These are phyloP conservation scores for Tinea trinotella DNA, from an alignment of 2,888 invertebrate species.

Conservation along the genomic window DNA sequence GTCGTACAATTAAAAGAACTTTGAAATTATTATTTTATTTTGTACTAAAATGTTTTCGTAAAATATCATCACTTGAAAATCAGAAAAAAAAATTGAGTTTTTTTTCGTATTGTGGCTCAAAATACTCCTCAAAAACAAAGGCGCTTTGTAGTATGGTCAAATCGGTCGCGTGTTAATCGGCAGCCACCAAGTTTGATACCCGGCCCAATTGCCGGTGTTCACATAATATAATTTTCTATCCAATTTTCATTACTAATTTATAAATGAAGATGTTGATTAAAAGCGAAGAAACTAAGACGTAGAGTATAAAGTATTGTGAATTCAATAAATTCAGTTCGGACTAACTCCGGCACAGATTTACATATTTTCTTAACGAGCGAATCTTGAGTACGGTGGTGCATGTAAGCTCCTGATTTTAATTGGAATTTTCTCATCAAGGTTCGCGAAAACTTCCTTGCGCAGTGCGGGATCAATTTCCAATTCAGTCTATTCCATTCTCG, in stretches of 20 bases:
- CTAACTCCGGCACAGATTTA: constrained; percentile 20
- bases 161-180: too few relatives aligned
- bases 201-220: too few relatives aligned
- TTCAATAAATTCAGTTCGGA: constrained; percentile 14
- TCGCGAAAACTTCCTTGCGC: constrained; percentile 30
- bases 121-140: too few relatives aligned
- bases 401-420: constrained; percentile 47
- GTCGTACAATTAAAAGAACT: not conserved
- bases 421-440: constrained; percentile 47
- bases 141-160: too few relatives aligned
- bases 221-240: too few relatives aligned
- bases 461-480: constrained; percentile 53
- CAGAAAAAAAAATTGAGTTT: too few relatives aligned
- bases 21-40: not conserved
- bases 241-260: too few relatives aligned
- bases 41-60: too few relatives aligned
- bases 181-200: too few relatives aligned
- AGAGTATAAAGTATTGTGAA: constrained; percentile 5
- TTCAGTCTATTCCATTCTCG: constrained; percentile 42
- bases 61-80: too few relatives aligned
- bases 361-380: constrained; percentile 31
- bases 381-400: constrained; percentile 28
- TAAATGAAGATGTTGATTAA: not conserved
- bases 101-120: too few relatives aligned
- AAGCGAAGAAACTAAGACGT: constrained; percentile 1